Percentiles rank a stretch among this genome's conserved stretches.
Evolutionary conservation across 2,797 vertebrate genomes (phyloP).

Genomic region (Schizopygopsis malacanthus): DNA sequence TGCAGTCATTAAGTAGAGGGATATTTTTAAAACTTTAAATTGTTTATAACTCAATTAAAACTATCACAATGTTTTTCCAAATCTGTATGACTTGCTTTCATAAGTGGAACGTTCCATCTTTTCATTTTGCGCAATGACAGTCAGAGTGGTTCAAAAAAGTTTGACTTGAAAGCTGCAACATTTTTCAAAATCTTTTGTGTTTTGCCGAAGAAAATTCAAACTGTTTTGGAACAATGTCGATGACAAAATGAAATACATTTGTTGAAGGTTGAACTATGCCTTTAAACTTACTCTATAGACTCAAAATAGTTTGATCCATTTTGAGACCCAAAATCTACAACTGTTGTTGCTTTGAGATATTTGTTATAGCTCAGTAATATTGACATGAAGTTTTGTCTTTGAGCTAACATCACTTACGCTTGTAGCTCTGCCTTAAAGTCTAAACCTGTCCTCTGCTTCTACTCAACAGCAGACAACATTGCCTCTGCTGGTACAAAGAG

Average conservation of each 20-base stretch:
- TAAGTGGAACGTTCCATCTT: not conserved
- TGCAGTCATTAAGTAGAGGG: not conserved
- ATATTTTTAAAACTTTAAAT: too few species aligned
- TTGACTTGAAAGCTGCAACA: not conserved
- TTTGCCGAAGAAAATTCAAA: not conserved
- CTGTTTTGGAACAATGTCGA: not conserved
- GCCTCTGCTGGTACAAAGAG: slow-evolving; percentile 75
- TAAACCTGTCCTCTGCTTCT: not conserved
- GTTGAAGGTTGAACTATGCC: not conserved
- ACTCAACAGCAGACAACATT: slow-evolving; percentile 61
- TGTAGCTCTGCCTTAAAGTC: not conserved
- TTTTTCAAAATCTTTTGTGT: not conserved
- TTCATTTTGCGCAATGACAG: too few species aligned
- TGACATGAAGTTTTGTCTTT: not conserved
- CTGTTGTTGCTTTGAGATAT: not conserved
- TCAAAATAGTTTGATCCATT: not conserved
- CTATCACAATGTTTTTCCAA: not conserved
- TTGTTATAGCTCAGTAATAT: not conserved
- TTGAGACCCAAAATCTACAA: not conserved
- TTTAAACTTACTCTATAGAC: not conserved
- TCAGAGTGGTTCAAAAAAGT: not conserved
- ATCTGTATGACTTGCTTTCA: not conserved
- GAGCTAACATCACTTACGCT: not conserved
- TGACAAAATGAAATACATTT: not conserved
- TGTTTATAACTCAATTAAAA: too few species aligned